Evolutionary conservation across 1,140 invertebrate genomes (phyloP), one percentile per base, ranked within the genome.

Genomic region (Radopholus similis): DNA sequence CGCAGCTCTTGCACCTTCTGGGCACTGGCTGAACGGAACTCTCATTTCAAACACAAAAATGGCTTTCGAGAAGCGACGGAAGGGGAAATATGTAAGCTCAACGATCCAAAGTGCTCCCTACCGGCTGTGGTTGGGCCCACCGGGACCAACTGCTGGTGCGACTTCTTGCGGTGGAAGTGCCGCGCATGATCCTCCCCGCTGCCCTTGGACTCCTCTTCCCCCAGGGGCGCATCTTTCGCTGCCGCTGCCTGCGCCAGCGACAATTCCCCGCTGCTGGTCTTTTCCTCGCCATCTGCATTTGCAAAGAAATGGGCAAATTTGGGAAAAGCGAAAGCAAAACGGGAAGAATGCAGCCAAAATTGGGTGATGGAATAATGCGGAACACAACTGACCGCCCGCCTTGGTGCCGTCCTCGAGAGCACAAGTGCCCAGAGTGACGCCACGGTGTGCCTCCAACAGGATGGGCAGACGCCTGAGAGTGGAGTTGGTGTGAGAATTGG

Each of bases 381-480:
- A 63, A 63, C n/a, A 18, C 15, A 62, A 21, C 21, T 40, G 15
- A 49, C 9, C 56, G 23, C 38, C 53, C 9, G 32, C 15, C 1
- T 1, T 32, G 37, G 13, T 3, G 37, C 26, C 64, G 11, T 54
- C 30, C n/a, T 68, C 62, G 35, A 70, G 37, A 2, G 54, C 42
- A 51, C 79, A 81, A 9, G 70, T 63, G 21, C 79, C 81, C 23
- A 81, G 44, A 42, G 57, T 79, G 23, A 80, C 78, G 21, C 54
- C 54, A 5, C 69, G 57, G 55, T 81, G 78, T 37, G 72, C 66
- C 62, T 81, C 76, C n/a, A 81, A 73, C 44, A 83, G 56, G 15
- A 81, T 53, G 11, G 71, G 63, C 42, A 81, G 38, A 2, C 55
- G 55, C 56, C 80, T 81, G 38, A 59, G 54, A 68, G 18, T 68